These are phyloP conservation scores for Oscheius sp. DNA, from an alignment of 2,888 invertebrate genomes.

Conservation along the genomic window DNA sequence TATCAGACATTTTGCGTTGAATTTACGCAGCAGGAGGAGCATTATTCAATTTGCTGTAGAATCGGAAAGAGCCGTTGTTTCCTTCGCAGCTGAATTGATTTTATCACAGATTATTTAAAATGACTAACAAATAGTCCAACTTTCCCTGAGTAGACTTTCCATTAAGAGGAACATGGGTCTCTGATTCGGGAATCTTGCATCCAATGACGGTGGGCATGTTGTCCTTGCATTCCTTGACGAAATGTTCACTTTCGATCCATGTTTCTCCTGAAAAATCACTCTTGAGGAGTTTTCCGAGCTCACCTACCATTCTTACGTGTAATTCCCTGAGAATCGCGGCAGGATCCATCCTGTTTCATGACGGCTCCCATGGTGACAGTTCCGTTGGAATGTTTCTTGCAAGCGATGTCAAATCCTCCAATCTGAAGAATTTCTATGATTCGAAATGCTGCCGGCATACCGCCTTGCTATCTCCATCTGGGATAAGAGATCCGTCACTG, in stretches of 20 bases:
- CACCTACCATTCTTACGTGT: conserved; percentile 9
- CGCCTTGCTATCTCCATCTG: conserved; percentile 29
- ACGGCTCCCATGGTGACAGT: conserved; percentile 52
- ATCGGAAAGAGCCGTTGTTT: conserved; percentile 41
- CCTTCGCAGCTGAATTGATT: conserved; percentile 45
- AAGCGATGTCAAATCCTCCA: conserved; percentile 52
- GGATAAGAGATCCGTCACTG: conserved; percentile 34
- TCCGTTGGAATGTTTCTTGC: conserved; percentile 56
- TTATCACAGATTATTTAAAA: not conserved
- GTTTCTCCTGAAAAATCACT: conserved; percentile 19
- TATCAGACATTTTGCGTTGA: not conserved
- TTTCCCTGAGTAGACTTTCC: conserved; percentile 10
- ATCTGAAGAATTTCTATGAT: conserved; percentile 29
- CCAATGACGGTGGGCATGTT: conserved; percentile 31
- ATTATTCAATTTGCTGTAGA: conserved; percentile 40
- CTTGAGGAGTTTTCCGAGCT: not conserved
- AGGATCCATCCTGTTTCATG: conserved; percentile 33
- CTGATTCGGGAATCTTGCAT: conserved; percentile 31
- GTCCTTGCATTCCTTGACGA: conserved; percentile 34
- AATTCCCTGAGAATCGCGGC: conserved; percentile 29
- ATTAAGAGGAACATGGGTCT: conserved; percentile 19
- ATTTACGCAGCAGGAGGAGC: not conserved
- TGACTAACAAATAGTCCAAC: conserved; percentile 35
- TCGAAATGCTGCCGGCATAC: not conserved
- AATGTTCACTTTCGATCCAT: conserved; percentile 38